These are phyloP conservation scores for Sibirionetta formosa DNA, from an alignment of 2,797 vertebrate genomes.

Conservation along the genomic window DNA sequence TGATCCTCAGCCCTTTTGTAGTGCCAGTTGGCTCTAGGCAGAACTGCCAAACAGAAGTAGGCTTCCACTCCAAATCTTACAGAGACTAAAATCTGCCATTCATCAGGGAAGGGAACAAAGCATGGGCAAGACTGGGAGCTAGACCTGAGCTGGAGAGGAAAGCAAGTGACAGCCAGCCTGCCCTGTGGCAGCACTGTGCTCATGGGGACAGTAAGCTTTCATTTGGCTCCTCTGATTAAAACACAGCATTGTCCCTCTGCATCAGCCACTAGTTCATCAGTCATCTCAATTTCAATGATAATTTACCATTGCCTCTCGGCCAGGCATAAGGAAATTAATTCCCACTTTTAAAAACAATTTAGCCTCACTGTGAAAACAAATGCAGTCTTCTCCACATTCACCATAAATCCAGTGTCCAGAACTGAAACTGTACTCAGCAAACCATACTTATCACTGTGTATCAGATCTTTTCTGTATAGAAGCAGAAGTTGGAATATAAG, in stretches of 20 bases:
- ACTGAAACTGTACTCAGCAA: not conserved
- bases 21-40: not conserved
- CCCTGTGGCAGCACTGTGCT: not conserved
- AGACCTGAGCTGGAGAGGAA: not conserved
- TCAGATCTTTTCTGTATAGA: not conserved
- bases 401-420: not conserved
- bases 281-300: not conserved
- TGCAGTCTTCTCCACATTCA: fast-evolving
- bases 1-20: not conserved
- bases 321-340: not conserved
- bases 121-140: not conserved
- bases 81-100: not conserved
- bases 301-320: not conserved
- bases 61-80: not conserved
- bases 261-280: not conserved
- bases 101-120: not conserved
- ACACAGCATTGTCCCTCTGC: not conserved
- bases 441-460: not conserved
- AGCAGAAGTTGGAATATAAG: not conserved
- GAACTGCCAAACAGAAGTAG: not conserved
- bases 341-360: not conserved
- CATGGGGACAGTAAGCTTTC: not conserved
- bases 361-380: not conserved
- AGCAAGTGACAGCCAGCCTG: not conserved
- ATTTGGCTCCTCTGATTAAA: not conserved